phyloP scores from a whole-genome alignment of 1,140 invertebrate genomes.

The Trichoplusia ni region DNA sequence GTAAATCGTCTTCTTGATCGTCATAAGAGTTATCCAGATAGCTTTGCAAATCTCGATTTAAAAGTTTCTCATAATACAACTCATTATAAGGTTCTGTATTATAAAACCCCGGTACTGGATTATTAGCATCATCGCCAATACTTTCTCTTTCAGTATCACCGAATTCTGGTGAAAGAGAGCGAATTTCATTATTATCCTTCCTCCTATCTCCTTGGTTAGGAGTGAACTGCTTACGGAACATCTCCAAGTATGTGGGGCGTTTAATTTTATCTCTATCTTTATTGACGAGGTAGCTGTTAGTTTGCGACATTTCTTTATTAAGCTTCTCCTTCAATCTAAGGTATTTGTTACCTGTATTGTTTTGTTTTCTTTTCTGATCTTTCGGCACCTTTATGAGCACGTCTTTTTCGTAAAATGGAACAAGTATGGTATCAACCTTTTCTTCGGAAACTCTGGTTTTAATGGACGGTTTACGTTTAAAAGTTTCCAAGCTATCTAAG shows the following conservation, averaged over 20 bases:
- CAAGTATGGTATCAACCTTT: constrained; percentile 67
- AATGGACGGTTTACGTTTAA: constrained; percentile 44
- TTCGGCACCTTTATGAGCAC: constrained; percentile 69
- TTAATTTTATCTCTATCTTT: constrained; percentile 50
- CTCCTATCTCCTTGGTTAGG: constrained; percentile 29
- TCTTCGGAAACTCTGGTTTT: constrained; percentile 45
- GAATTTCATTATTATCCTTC: constrained; percentile 53
- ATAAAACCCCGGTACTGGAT: constrained; percentile 56
- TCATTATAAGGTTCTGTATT: constrained; percentile 75
- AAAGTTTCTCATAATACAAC: constrained; percentile 69
- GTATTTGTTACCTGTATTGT: constrained; percentile 33
- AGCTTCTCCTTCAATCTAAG: constrained; percentile 31
- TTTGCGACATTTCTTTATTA: constrained; percentile 37
- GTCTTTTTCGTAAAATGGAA: constrained; percentile 76
- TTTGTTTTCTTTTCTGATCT: constrained; percentile 44
- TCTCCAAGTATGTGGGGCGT: constrained; percentile 61
- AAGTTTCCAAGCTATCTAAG: constrained; percentile 64
- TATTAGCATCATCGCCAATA: constrained; percentile 50
- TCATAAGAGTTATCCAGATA: constrained; percentile 61
- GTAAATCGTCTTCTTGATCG: constrained; percentile 53
- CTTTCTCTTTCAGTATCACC: constrained; percentile 72
- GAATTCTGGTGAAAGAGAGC: constrained; percentile 68
- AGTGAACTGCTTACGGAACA: constrained; percentile 65
- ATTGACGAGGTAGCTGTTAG: constrained; percentile 62
- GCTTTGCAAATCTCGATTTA: constrained; percentile 55